Base-by-base conservation (phyloP, 2,797 vertebrate species). In the Gallinago stenura region DNA sequence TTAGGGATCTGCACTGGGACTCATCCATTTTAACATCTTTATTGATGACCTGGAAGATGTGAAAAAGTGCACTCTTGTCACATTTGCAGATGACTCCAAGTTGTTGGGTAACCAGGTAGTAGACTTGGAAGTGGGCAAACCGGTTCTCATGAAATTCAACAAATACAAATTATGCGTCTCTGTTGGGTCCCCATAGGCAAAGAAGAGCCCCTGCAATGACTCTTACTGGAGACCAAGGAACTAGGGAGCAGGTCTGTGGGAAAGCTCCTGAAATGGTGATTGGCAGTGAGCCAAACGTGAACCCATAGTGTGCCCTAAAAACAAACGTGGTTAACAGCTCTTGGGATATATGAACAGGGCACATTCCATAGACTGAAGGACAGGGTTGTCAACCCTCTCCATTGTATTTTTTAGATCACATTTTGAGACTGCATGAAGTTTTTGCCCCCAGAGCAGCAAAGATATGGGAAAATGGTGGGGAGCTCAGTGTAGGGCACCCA, bases 321-420 rank as follows among this genome's bases (percentile, higher is more conserved):
- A 8, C 26, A 86, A 75, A 75, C 7, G 10, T 33, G 6, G 8
- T 25, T 31, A 83, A n/a, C n/a, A 71, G 3, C 11, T 86, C 13
- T 15, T 26, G 33, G 51, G 24, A 12, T 78, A 3, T 26, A 45
- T 31, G 15, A 85, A 57, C 4, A 41, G 30, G 4, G 0, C 3
- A 24, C 1, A 0, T 33, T 31, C 12, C n/a, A 9, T 8, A 72
- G 46, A 60, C 0, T n/a, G 35, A 78, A 41, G 9, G 16, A 41
- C 6, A 41, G 9, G 14, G 41, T 12, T 39, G 7, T 39, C 65
- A 81, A 17, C 12, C 18, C 9, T 60, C n/a, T 58, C 22, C 2
- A 2, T 31, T 8, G 8, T 31, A 33, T 75, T 85, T 70, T 9
- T 70, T 31, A 83, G 16, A 43, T 8, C 6, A 1, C 31, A 37